These are phyloP conservation scores for Peromyscus leucopus DNA, from an alignment of 2,113 vertebrate species.

Conservation along the genomic window DNA sequence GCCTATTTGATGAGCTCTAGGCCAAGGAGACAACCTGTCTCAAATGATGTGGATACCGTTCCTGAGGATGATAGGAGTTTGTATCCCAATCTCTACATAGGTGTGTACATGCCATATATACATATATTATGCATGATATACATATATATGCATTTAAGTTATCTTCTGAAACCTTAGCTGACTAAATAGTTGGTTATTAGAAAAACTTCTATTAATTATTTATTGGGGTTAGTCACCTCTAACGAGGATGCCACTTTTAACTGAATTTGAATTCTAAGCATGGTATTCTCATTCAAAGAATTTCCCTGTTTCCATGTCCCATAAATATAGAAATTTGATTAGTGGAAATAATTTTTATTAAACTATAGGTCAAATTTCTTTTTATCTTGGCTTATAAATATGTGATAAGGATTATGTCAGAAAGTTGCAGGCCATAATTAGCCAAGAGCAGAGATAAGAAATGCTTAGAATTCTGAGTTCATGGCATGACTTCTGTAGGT, in stretches of 20 bases:
- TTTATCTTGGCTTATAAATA: background rate
- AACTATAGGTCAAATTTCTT: background rate
- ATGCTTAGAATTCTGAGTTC: background rate
- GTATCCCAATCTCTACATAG: background rate
- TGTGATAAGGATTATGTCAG: background rate
- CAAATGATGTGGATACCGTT: background rate
- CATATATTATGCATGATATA: no score
- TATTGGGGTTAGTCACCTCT: background rate
- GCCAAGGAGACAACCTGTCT: background rate
- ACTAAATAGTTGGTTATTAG: background rate
- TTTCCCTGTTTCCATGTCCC: background rate
- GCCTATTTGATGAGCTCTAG: background rate
- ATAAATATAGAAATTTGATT: background rate
- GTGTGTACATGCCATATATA: background rate
- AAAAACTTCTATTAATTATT: background rate
- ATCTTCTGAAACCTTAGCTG: background rate
- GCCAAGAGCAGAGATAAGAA: background rate
- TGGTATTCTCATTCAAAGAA: background rate
- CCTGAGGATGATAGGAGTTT: background rate
- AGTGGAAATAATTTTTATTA: background rate
- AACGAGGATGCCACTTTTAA: background rate
- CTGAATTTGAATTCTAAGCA: background rate
- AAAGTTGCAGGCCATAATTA: constrained; percentile 42
- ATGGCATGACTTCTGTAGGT: constrained; percentile 7
- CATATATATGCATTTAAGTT: background rate